Evolutionary conservation across 2,797 vertebrate genomes (phyloP).

Genomic region (Syngnathus rostellatus): DNA sequence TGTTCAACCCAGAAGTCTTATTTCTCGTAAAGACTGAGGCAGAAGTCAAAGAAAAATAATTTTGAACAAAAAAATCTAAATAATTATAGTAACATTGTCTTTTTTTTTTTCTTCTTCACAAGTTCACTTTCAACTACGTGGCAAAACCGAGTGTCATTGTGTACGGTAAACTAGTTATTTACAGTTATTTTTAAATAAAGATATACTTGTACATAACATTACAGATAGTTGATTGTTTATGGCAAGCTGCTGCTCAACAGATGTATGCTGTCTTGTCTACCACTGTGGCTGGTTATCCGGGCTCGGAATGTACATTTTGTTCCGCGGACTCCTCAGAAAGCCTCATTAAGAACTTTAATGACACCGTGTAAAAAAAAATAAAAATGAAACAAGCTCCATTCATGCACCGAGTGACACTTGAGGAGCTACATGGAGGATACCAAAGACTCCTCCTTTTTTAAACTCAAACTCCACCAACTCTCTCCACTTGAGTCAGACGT

Average conservation of each 20-base stretch:
- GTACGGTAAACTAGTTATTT: too few species aligned
- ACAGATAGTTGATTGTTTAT: background rate
- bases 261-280: background rate
- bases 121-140: too few species aligned
- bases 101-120: too few species aligned
- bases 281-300: background rate
- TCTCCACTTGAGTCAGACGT: constrained; percentile 33
- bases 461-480: constrained; percentile 8
- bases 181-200: too few species aligned
- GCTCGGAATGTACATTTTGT: background rate
- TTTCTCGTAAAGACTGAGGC: too few species aligned
- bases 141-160: too few species aligned
- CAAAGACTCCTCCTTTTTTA: constrained; percentile 16
- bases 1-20: too few species aligned
- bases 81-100: too few species aligned
- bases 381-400: background rate
- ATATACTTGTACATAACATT: background rate
- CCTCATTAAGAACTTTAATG: background rate
- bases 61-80: too few species aligned
- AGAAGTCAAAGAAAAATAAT: too few species aligned
- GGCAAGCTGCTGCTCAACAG: background rate
- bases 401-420: background rate
- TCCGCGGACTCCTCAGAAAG: background rate
- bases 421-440: background rate
- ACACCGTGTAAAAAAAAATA: background rate